A percentile compares a stretch with the other conserved stretches of the same genome.
Evolutionary conservation across 2,888 invertebrate genomes (phyloP).

Genomic region (Plagodis dolabraria): DNA sequence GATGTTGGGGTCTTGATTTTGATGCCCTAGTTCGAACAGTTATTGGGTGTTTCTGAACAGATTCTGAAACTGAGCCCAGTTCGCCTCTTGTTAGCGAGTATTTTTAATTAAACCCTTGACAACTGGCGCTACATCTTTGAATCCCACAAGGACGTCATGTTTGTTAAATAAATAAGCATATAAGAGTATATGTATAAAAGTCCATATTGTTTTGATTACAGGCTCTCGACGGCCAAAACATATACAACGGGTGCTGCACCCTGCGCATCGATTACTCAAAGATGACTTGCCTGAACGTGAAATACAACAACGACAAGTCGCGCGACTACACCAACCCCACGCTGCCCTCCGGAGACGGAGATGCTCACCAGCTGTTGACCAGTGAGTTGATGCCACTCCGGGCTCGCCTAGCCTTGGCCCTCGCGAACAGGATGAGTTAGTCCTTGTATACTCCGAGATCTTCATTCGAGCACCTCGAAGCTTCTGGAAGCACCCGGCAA

Average conservation of each 20-base stretch:
- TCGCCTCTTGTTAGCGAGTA: no score
- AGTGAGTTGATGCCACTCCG: slow-evolving; percentile 86
- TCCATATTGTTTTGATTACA: slow-evolving; percentile 67
- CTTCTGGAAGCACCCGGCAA: slow-evolving; percentile 47
- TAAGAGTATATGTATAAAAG: no score
- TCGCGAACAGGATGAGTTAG: slow-evolving; percentile 87
- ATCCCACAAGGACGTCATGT: no score
- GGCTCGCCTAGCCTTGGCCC: slow-evolving; percentile 80
- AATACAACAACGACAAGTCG: slow-evolving; percentile 99
- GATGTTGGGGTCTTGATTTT: no score
- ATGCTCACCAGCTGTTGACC: slow-evolving; percentile 86
- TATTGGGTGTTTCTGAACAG: no score
- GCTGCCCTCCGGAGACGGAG: slow-evolving; percentile 96
- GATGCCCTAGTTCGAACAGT: no score
- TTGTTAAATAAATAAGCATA: no score
- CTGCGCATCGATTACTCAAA: slow-evolving; percentile 99
- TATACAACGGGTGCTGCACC: slow-evolving; percentile 99
- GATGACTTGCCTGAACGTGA: slow-evolving; percentile 98
- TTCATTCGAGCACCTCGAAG: slow-evolving; percentile 76
- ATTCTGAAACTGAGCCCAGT: no score
- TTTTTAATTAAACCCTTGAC: no score
- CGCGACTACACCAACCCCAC: slow-evolving; percentile 99
- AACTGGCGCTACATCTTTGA: no score
- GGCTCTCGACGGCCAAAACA: slow-evolving; percentile 98
- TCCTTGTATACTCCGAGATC: slow-evolving; percentile 57